phyloP scores from a whole-genome alignment of 2,888 invertebrate genomes.

The Tiphia femorata region DNA sequence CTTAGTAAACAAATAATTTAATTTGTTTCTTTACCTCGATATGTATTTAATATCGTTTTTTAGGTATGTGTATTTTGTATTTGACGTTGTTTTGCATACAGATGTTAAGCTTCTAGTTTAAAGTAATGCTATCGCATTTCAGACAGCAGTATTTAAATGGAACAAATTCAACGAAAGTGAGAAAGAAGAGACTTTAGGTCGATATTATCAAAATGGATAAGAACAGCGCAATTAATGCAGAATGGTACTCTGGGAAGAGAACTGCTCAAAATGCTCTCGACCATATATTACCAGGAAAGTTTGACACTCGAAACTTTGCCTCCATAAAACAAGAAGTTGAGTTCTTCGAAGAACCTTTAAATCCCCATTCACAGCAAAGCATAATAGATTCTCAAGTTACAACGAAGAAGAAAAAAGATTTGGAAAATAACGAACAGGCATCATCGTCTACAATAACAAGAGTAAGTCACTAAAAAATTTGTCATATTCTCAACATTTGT shows the following conservation, averaged over 20 bases:
- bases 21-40: not conserved
- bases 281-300: constrained; percentile 8
- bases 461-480: constrained; percentile 5
- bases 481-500: too few relatives aligned
- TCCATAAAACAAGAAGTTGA: constrained; percentile 14
- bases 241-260: constrained; percentile 9
- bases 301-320: not conserved
- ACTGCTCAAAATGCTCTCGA: constrained; percentile 11
- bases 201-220: constrained; percentile 16
- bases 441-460: not conserved
- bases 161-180: not conserved
- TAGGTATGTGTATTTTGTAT: not conserved
- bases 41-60: not conserved
- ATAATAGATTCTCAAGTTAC: constrained; percentile 1
- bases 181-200: constrained; percentile 1
- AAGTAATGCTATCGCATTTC: not conserved
- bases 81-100: not conserved
- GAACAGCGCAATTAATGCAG: constrained; percentile 7
- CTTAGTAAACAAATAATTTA: not conserved
- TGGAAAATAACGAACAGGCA: not conserved
- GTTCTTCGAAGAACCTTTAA: not conserved
- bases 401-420: constrained; percentile 2
- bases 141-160: not conserved
- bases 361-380: constrained; percentile 1
- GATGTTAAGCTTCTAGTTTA: not conserved